Conservation (phyloP, 1,140 invertebrate genomes). For the Ceratosolen fusciceps region DNA sequence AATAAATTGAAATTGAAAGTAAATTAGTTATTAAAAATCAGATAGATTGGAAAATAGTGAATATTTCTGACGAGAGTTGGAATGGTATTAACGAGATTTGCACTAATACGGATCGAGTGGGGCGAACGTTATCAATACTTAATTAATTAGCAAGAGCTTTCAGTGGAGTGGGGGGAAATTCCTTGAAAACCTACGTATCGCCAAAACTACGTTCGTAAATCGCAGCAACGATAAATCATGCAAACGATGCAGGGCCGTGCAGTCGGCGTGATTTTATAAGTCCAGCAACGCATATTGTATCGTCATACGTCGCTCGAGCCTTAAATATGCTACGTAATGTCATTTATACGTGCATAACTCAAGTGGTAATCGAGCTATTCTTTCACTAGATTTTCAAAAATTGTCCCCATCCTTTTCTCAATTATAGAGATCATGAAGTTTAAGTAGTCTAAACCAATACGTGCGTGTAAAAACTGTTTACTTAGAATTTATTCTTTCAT, state of each 20-base stretch:
- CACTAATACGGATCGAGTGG: too few species aligned
- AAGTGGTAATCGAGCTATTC: not conserved
- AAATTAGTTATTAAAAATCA: too few species aligned
- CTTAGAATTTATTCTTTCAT: not conserved
- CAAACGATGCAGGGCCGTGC: slow-evolving; percentile 42
- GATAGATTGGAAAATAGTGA: too few species aligned
- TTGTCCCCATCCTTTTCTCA: too few species aligned
- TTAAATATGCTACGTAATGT: slow-evolving; percentile 54
- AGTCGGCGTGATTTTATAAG: slow-evolving; percentile 52
- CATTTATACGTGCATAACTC: slow-evolving; percentile 45
- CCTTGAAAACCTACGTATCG: not conserved
- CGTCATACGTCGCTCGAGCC: slow-evolving; percentile 40
- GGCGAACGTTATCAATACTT: too few species aligned
- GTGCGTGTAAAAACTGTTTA: not conserved
- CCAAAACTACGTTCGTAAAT: slow-evolving; percentile 43
- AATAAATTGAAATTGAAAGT: too few species aligned
- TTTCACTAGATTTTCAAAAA: too few species aligned
- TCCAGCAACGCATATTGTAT: slow-evolving; percentile 45
- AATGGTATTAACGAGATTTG: too few species aligned
- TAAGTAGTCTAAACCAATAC: too few species aligned
- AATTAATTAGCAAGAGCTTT: too few species aligned
- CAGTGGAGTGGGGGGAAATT: not conserved
- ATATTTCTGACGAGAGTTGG: too few species aligned
- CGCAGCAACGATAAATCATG: slow-evolving; percentile 54
- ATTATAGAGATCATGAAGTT: too few species aligned